Percentiles rank a stretch among this genome's conserved stretches.
phyloP scores from a whole-genome alignment of 2,888 invertebrate species.

The Sarcophaga caerulescens region DNA sequence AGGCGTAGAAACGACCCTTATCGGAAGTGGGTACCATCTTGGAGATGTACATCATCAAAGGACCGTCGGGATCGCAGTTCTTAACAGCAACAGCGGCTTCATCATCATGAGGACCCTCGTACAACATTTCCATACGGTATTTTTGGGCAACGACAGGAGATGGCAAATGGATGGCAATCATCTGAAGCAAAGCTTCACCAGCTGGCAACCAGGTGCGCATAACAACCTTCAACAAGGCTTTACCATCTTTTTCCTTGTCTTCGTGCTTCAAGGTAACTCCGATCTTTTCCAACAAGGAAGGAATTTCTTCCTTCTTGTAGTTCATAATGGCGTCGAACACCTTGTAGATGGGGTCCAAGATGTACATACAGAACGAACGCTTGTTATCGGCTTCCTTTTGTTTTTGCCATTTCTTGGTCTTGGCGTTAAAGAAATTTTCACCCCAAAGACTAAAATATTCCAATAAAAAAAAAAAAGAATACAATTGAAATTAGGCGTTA shows the following conservation, averaged over 20 bases:
- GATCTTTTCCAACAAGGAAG: constrained; percentile 92
- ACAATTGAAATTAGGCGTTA: background rate
- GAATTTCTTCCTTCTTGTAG: constrained; percentile 96
- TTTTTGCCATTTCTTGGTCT: constrained; percentile 99
- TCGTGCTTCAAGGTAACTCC: constrained; percentile 96
- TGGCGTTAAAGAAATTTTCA: constrained; percentile 98
- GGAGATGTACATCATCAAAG: constrained; percentile 99
- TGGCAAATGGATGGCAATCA: constrained; percentile 99
- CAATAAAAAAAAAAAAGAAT: constrained; percentile 14
- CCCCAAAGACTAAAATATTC: constrained; percentile 89
- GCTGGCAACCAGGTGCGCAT: constrained; percentile 99
- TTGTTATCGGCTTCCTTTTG: constrained; percentile 95
- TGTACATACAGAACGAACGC: constrained; percentile 99
- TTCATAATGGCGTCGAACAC: constrained; percentile 92
- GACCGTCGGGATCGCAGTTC: constrained; percentile 97
- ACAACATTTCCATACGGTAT: constrained; percentile 99
- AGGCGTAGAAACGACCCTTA: constrained; percentile 99
- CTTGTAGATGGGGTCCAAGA: constrained; percentile 99
- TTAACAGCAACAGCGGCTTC: constrained; percentile 95
- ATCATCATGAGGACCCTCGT: constrained; percentile 98
- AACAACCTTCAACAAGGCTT: constrained; percentile 96
- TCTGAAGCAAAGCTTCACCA: constrained; percentile 99
- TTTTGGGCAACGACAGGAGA: constrained; percentile 99
- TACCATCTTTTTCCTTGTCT: constrained; percentile 98
- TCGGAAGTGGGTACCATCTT: constrained; percentile 99